Percentiles rank a stretch among this genome's conserved stretches.
phyloP scores from a whole-genome alignment of 2,888 invertebrate genomes.

The Pediacus dermestoides region DNA sequence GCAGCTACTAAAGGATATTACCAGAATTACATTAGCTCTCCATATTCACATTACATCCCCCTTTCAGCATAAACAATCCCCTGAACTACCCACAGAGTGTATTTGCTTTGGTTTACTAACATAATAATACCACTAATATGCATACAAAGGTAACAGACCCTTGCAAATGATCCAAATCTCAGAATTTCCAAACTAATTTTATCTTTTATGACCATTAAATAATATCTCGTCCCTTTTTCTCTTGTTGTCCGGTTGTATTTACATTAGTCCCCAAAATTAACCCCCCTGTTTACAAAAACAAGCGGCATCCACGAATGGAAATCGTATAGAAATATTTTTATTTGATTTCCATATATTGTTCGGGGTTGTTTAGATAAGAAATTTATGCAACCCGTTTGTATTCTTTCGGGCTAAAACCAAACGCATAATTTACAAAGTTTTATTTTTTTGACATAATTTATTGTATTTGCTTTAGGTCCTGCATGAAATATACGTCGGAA shows the following conservation, averaged over 20 bases:
- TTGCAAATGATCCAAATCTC: slow-evolving; percentile 29
- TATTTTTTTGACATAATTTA: too few relatives aligned
- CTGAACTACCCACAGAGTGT: slow-evolving; percentile 28
- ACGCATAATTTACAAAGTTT: too few relatives aligned
- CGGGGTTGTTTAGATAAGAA: slow-evolving; percentile 12
- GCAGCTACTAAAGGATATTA: slow-evolving; percentile 18
- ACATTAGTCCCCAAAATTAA: too few relatives aligned
- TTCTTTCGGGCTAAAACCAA: too few relatives aligned
- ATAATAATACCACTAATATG: slow-evolving; percentile 33
- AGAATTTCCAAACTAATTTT: slow-evolving; percentile 28
- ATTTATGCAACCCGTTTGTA: background rate
- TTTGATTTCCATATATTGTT: slow-evolving; percentile 13
- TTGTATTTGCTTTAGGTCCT: too few relatives aligned
- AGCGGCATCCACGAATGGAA: slow-evolving; percentile 18
- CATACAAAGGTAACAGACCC: slow-evolving; percentile 31
- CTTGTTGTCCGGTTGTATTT: too few relatives aligned
- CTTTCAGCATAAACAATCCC: slow-evolving; percentile 31
- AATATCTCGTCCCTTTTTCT: too few relatives aligned
- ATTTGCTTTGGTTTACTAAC: slow-evolving; percentile 34
- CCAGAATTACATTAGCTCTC: slow-evolving; percentile 23
- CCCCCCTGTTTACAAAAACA: too few relatives aligned
- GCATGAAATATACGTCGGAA: too few relatives aligned
- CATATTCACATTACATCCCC: slow-evolving; percentile 23
- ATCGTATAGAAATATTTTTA: slow-evolving; percentile 23
- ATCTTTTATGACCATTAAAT: slow-evolving; percentile 21